Evolutionary conservation across 2,888 invertebrate species (phyloP), one percentile per base, ranked within the genome.

Genomic region (Coenonympha arcania): DNA sequence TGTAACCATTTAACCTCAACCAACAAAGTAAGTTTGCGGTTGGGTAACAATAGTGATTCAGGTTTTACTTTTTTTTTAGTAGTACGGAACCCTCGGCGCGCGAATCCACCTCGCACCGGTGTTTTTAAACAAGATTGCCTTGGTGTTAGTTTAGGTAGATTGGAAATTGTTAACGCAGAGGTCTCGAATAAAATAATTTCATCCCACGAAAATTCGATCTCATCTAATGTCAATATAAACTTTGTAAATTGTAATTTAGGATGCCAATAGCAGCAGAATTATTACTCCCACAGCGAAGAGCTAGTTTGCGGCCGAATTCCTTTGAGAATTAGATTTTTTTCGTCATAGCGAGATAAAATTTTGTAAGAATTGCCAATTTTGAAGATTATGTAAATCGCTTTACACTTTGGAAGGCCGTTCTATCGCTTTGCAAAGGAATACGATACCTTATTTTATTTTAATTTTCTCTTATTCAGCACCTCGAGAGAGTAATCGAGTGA

Each of bases 291-390:
- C 46, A 52, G 45, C 48, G 18, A 42, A 16, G 41, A 50, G 31
- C 9, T 50, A 52, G 42, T 48, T 55, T 37, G 28, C 40, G 45
- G 40, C n/a, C 48, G 48, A 48, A 16, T 48, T 34, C 26, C 36
- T 31, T 31, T 31, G 40, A 31, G 52, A 57, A 50, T 52, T 50
- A 50, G 40, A 44, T 52, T 52, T 52, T 51, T 50, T 48, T 47
- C 54, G 36, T 36, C 24, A 41, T 47, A 30, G 33, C 43, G 40
- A 30, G 20, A 54, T 49, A 13, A 43, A 43, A 51, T 49, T 53
- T 31, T 28, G 34, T n/a, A 45, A 36, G 18, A 33, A 42, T 24
- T 36, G 43, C 9, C 15, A 41, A 33, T 43, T 51, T 43, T 24
- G 36, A 42, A 31, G 28, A 34, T 49, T 49, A 43, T 34, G 40